A percentile compares a stretch with the other conserved stretches of the same genome.
phyloP scores from a whole-genome alignment of 2,888 invertebrate species.

The Monoplex corrugatus region DNA sequence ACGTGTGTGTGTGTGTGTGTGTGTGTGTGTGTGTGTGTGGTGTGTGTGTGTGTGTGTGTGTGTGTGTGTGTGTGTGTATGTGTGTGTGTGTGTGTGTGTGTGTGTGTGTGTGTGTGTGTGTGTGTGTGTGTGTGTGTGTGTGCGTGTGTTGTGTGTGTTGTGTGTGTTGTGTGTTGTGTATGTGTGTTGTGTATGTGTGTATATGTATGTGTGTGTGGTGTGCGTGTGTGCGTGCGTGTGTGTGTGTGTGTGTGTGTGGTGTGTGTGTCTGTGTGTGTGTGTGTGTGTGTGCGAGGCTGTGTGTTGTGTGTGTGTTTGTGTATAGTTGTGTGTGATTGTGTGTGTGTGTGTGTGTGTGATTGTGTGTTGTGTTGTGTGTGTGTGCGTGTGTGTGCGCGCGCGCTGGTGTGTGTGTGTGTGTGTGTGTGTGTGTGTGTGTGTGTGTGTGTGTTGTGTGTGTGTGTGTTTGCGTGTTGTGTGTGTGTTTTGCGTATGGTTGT shows the following conservation, averaged over 20 bases:
- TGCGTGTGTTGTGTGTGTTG: not conserved
- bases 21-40: constrained; percentile 8
- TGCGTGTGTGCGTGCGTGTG: not conserved
- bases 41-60: constrained; percentile 20
- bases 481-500: not conserved
- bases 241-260: constrained; percentile 17
- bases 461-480: constrained; percentile 16
- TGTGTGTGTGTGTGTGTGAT: constrained; percentile 9
- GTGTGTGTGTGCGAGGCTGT: not conserved
- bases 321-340: not conserved
- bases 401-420: constrained; percentile 6
- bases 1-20: constrained; percentile 16
- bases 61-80: not conserved
- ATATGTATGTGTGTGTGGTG: not conserved
- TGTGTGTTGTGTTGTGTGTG: constrained; percentile 13
- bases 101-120: not conserved
- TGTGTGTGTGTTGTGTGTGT: constrained; percentile 1
- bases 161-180: too few species aligned
- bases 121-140: not conserved
- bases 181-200: not conserved
- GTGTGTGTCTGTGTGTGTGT: not conserved
- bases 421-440: constrained; percentile 3
- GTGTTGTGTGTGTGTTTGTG: not conserved
- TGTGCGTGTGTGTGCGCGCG: constrained; percentile 11
- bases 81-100: constrained; percentile 19